These are phyloP conservation scores for Lagocephalus sceleratus DNA, from an alignment of 2,797 vertebrate species.

Conservation along the genomic window DNA sequence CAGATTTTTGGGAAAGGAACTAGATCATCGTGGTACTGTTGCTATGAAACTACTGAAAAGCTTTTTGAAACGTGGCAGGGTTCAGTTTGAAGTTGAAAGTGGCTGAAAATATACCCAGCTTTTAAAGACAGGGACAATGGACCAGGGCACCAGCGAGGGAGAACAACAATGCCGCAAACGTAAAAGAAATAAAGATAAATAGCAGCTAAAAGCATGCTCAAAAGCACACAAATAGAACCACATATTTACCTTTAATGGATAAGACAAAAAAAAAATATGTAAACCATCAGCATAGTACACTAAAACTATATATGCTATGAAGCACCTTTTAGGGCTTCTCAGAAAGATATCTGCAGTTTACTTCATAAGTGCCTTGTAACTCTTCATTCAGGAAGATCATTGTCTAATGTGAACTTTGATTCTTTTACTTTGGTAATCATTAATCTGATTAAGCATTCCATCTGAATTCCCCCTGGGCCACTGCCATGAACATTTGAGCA, in stretches of 20 bases:
- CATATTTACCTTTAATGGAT: neutral
- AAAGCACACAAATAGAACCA: neutral
- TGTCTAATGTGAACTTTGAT: too few species aligned
- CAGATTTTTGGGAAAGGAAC: constrained; percentile 32
- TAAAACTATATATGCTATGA: too few species aligned
- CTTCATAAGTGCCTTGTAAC: too few species aligned
- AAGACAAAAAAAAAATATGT: too few species aligned
- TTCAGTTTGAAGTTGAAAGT: constrained; percentile 26
- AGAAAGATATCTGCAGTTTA: too few species aligned
- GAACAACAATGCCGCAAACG: neutral
- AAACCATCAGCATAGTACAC: too few species aligned
- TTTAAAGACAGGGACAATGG: neutral
- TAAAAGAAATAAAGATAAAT: neutral
- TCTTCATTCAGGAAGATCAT: too few species aligned
- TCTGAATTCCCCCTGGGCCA: too few species aligned
- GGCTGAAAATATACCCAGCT: constrained; percentile 9
- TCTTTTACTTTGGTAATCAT: too few species aligned
- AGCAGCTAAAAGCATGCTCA: neutral
- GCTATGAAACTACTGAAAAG: constrained; percentile 33
- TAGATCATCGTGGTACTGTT: constrained; percentile 28
- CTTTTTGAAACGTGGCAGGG: constrained; percentile 30
- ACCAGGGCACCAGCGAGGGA: neutral
- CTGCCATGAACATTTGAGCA: too few species aligned
- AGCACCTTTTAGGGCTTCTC: too few species aligned
- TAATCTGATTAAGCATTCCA: too few species aligned